Conservation (phyloP, 1,140 invertebrate genomes). For the Cryptotermes secundus region DNA sequence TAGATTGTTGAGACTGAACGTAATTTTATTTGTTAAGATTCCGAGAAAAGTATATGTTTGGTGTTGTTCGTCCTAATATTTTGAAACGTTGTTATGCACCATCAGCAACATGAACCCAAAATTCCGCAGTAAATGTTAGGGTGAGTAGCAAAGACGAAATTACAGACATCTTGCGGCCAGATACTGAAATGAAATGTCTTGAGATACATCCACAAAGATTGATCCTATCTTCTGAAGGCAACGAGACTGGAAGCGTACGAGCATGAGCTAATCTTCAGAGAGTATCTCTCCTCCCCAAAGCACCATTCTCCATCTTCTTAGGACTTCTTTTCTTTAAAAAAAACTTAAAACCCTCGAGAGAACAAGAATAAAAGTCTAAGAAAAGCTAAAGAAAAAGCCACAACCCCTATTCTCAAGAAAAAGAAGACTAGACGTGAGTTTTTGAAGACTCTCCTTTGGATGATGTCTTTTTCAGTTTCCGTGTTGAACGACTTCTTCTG, state of each 20-base stretch:
- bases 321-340: background rate
- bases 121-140: background rate
- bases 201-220: background rate
- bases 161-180: background rate
- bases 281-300: slow-evolving; percentile 1
- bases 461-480: slow-evolving; percentile 19
- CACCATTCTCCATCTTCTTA: background rate
- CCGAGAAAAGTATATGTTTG: too few relatives aligned
- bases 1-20: too few relatives aligned
- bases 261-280: background rate
- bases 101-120: too few relatives aligned
- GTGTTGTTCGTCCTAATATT: too few relatives aligned
- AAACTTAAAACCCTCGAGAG: slow-evolving; percentile 7
- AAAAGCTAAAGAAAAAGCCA: slow-evolving; percentile 19
- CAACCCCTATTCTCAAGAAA: background rate
- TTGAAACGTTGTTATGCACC: too few relatives aligned
- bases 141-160: background rate
- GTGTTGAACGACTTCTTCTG: slow-evolving; percentile 15
- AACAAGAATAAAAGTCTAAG: slow-evolving; percentile 17
- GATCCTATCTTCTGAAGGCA: background rate
- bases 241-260: background rate
- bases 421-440: slow-evolving; percentile 12
- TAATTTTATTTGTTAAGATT: too few relatives aligned
- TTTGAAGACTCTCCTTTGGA: slow-evolving; percentile 16
- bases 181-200: background rate